These are phyloP conservation scores for Ispidina lecontei DNA, from an alignment of 2,797 vertebrate species.

Conservation along the genomic window DNA sequence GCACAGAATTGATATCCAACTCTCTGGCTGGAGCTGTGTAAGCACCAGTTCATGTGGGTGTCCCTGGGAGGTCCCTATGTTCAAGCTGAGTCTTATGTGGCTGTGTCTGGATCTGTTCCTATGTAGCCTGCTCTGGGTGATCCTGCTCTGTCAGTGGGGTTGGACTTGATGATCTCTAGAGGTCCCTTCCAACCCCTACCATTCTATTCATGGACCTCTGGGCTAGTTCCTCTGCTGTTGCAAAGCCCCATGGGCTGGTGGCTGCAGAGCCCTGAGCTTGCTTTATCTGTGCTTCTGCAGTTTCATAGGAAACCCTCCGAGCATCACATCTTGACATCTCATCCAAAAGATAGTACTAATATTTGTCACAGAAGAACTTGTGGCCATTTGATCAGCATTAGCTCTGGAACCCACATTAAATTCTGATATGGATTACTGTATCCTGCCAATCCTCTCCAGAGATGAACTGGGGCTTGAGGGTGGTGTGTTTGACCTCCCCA, in stretches of 20 bases:
- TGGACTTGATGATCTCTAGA: too few species aligned
- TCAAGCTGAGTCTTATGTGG: fast-evolving
- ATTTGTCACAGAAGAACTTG: neutral
- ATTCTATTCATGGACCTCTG: neutral
- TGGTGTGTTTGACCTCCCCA: neutral
- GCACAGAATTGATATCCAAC: neutral
- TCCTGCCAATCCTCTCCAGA: neutral
- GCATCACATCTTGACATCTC: too few species aligned
- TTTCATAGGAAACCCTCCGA: neutral
- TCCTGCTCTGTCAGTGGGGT: too few species aligned
- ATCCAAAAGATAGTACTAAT: too few species aligned
- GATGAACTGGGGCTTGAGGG: neutral
- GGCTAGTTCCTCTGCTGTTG: neutral
- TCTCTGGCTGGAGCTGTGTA: neutral
- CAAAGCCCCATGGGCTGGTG: neutral
- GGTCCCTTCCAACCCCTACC: too few species aligned
- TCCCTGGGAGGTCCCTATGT: neutral
- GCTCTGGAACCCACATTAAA: neutral
- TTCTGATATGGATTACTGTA: neutral
- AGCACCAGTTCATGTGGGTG: fast-evolving
- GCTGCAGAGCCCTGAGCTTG: neutral
- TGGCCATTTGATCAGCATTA: neutral
- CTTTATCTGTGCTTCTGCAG: fast-evolving
- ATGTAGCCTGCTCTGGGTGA: too few species aligned
- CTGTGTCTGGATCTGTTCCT: neutral